phyloP scores from a whole-genome alignment of 92 coral and sea anemone species.

The Pocillopora meandrina region DNA sequence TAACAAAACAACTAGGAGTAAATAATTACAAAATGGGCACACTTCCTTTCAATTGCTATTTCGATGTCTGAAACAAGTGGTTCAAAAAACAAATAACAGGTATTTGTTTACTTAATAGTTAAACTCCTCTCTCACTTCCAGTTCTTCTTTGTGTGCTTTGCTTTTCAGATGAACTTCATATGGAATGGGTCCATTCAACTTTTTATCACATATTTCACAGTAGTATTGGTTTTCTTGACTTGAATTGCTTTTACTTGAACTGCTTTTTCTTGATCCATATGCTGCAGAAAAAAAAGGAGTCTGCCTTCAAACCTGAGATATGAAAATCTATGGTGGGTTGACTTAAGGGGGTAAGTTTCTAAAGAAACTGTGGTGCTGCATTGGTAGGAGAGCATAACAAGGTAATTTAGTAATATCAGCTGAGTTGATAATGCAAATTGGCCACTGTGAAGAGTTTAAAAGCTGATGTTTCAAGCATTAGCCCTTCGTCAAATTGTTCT shows the following conservation, averaged over 20 bases:
- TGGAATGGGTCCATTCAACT: conserved; percentile 91
- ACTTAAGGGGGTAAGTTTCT: no score
- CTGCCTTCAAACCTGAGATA: not conserved
- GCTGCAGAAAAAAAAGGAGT: conserved; percentile 51
- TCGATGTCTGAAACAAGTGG: not conserved
- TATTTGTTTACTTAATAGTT: not conserved
- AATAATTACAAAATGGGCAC: no score
- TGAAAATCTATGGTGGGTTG: no score
- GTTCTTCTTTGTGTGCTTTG: conserved; percentile 93
- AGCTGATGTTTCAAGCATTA: no score
- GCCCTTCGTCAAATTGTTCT: no score
- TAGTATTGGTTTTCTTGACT: conserved; percentile 27
- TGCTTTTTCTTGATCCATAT: conserved; percentile 33
- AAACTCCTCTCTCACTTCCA: conserved; percentile 47
- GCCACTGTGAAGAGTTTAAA: no score
- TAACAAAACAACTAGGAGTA: no score
- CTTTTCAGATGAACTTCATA: conserved; percentile 93
- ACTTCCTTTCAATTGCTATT: no score
- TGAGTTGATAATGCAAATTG: no score
- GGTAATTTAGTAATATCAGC: no score
- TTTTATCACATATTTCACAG: conserved; percentile 89
- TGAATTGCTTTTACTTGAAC: conserved; percentile 6
- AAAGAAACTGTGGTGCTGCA: no score
- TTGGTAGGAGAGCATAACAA: no score
- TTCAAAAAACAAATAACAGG: not conserved